Percentiles rank a stretch among this genome's conserved stretches.
Conservation (phyloP, 1,140 invertebrate genomes). For the Arion vulgaris region DNA sequence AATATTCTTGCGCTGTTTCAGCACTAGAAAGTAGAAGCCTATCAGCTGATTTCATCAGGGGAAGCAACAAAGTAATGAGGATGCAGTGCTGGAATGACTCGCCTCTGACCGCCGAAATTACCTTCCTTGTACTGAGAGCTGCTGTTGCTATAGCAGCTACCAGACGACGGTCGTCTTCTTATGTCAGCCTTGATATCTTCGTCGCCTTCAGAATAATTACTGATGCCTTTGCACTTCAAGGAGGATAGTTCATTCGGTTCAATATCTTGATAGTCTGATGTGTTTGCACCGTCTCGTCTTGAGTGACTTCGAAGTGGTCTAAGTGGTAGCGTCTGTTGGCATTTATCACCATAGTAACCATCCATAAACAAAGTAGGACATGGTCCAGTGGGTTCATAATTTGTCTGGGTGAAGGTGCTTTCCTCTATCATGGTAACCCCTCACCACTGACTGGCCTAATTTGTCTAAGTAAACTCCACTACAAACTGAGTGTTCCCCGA, state of each 20-base stretch:
- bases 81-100: constrained; percentile 44
- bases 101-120: constrained; percentile 33
- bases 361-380: constrained; percentile 33
- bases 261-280: background rate
- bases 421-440: background rate
- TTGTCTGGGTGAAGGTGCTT: background rate
- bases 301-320: constrained; percentile 34
- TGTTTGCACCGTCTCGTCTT: background rate
- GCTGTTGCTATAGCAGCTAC: constrained; percentile 40
- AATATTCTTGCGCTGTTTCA: background rate
- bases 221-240: constrained; percentile 3
- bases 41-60: constrained; percentile 27
- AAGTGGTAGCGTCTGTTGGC: constrained; percentile 43
- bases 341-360: constrained; percentile 44
- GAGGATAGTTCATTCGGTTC: constrained; percentile 14
- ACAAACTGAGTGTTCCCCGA: constrained; percentile 12
- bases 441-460: background rate
- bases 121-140: constrained; percentile 35
- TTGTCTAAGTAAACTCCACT: background rate
- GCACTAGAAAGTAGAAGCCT: background rate
- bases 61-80: constrained; percentile 44
- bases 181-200: background rate
- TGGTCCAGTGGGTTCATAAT: background rate
- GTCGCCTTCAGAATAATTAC: background rate
- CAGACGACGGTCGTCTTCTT: constrained; percentile 39